phyloP scores from a whole-genome alignment of 2,888 invertebrate species.

The Chrysotoxum bicinctum region DNA sequence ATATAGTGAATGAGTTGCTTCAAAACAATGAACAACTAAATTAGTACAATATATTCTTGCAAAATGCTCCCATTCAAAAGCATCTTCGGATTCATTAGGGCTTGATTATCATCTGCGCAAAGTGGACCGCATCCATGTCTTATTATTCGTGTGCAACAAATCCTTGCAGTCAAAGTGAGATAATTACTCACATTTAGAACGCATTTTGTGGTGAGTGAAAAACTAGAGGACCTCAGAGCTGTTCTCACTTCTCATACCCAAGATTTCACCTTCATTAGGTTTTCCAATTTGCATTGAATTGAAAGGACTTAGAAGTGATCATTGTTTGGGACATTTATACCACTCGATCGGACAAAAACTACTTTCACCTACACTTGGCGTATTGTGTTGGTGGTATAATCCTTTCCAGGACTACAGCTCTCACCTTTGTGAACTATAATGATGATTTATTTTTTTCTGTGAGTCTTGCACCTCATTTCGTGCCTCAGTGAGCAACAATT shows the following conservation, averaged over 20 bases:
- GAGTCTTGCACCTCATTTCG: constrained; percentile 34
- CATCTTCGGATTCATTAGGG: constrained; percentile 63
- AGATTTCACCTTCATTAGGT: constrained; percentile 9
- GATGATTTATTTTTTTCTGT: background rate
- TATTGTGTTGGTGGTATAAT: constrained; percentile 54
- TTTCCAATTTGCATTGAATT: constrained; percentile 57
- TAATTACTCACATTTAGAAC: constrained; percentile 63
- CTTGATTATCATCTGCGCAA: constrained; percentile 51
- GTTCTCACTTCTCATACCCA: background rate
- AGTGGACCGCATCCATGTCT: constrained; percentile 10
- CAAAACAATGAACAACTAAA: constrained; percentile 62
- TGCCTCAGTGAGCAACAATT: constrained; percentile 50
- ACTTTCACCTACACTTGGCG: constrained; percentile 7
- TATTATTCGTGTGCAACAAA: constrained; percentile 3
- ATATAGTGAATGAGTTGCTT: constrained; percentile 6
- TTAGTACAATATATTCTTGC: constrained; percentile 58
- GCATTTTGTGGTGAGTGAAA: constrained; percentile 41
- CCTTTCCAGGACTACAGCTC: constrained; percentile 51
- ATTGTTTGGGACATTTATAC: constrained; percentile 54
- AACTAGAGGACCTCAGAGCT: constrained; percentile 16
- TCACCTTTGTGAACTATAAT: constrained; percentile 27
- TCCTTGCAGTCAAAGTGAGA: constrained; percentile 60
- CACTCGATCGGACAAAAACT: constrained; percentile 48
- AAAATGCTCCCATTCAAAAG: constrained; percentile 40
- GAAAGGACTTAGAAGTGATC: constrained; percentile 26